phyloP scores from a whole-genome alignment of 2,888 invertebrate species.

The Geophilus truncorum region DNA sequence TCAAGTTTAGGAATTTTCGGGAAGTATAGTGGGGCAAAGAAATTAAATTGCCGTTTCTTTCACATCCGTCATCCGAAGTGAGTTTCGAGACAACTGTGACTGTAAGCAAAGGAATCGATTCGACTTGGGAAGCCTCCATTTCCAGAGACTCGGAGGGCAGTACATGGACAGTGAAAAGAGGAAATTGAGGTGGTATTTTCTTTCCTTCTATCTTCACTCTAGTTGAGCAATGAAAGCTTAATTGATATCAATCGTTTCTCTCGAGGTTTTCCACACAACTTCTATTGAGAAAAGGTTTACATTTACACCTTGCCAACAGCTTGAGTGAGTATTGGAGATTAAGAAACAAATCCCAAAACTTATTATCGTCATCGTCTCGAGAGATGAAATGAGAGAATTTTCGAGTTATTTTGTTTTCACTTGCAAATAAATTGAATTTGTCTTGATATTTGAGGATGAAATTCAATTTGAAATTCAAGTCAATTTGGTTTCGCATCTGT shows the following conservation, averaged over 20 bases:
- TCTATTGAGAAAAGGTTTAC: neutral
- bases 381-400: neutral
- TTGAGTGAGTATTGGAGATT: neutral
- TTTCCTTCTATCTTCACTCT: neutral
- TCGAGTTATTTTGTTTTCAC: neutral
- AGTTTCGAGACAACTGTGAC: neutral
- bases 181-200: slow-evolving; percentile 2
- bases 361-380: neutral
- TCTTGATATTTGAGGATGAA: neutral
- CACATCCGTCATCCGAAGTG: neutral
- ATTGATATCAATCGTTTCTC: slow-evolving; percentile 27
- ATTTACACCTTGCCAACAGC: neutral
- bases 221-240: slow-evolving; percentile 17
- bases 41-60: neutral
- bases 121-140: slow-evolving; percentile 7
- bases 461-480: slow-evolving; percentile 27
- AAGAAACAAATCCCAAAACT: neutral
- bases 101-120: slow-evolving; percentile 21
- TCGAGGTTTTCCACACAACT: neutral
- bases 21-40: neutral
- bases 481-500: slow-evolving; percentile 15
- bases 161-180: slow-evolving; percentile 17
- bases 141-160: neutral
- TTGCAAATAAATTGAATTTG: slow-evolving; percentile 13
- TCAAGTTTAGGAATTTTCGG: neutral